phyloP scores from a whole-genome alignment of 2,797 vertebrate genomes.

The Potorous gilbertii region DNA sequence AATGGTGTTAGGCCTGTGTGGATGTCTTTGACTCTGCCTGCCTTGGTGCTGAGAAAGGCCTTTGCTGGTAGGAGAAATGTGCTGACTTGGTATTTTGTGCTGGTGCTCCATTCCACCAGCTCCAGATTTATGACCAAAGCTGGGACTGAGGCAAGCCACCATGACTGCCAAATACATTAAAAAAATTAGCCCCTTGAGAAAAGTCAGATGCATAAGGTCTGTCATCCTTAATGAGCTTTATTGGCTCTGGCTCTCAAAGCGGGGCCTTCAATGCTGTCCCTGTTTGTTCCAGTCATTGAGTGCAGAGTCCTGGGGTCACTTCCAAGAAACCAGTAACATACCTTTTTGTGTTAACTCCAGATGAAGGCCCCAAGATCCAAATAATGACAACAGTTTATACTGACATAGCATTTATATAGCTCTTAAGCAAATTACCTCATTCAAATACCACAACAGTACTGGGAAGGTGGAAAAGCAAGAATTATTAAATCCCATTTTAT shows the following conservation, averaged over 20 bases:
- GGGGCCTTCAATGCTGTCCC: background rate
- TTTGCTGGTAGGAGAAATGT: background rate
- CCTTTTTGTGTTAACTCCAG: background rate
- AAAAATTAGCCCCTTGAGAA: background rate
- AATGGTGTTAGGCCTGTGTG: background rate
- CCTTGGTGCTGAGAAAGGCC: background rate
- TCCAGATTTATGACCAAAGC: constrained; percentile 3
- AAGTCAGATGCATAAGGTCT: background rate
- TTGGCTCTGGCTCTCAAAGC: background rate
- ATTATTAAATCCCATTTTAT: background rate
- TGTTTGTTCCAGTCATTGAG: background rate
- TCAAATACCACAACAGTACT: background rate
- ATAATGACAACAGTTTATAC: background rate
- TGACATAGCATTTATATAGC: background rate
- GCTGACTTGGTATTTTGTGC: background rate
- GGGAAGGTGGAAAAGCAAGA: background rate
- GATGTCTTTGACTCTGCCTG: background rate
- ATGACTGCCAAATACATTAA: background rate
- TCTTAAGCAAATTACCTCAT: background rate
- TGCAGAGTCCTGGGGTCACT: background rate
- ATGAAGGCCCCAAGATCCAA: background rate
- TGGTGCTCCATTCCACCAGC: background rate
- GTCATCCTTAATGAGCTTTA: background rate
- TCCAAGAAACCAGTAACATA: background rate
- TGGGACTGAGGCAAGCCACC: background rate